Conservation (phyloP, 2,797 vertebrate genomes). For the Poecile montanus region DNA sequence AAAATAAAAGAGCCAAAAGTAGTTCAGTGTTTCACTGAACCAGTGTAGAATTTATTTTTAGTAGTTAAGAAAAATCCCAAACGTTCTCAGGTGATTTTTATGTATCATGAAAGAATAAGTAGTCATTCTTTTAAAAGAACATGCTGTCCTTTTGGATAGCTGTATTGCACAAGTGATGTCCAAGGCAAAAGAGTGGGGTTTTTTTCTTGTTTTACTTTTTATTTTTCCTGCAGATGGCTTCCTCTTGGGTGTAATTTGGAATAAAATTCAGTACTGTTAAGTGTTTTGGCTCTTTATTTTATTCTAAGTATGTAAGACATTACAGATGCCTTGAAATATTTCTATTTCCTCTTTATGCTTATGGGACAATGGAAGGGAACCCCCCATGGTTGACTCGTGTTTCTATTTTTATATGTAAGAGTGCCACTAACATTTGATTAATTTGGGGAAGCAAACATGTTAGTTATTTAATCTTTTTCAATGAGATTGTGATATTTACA, state of each 20-base stretch:
- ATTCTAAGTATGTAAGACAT: constrained; percentile 64
- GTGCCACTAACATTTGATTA: background rate
- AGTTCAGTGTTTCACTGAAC: background rate
- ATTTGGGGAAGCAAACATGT: background rate
- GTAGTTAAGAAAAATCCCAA: background rate
- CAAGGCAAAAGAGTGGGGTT: constrained; percentile 8
- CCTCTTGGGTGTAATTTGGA: constrained; percentile 69
- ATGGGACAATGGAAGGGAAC: constrained; percentile 59
- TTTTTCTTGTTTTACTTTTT: constrained; percentile 27
- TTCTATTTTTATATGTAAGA: constrained; percentile 59
- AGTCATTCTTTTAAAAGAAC: constrained; percentile 59
- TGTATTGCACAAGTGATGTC: constrained; percentile 56
- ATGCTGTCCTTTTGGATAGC: constrained; percentile 58
- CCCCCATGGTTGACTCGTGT: constrained; percentile 34
- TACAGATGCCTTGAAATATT: constrained; percentile 70
- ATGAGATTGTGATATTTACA: background rate
- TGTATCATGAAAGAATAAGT: constrained; percentile 33
- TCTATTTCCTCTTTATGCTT: constrained; percentile 53
- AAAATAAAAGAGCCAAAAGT: background rate
- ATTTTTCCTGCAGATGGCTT: constrained; percentile 69
- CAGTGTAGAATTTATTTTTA: background rate
- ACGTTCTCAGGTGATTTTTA: constrained; percentile 45
- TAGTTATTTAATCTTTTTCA: background rate
- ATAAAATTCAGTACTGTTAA: constrained; percentile 58
- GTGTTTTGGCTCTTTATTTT: constrained; percentile 56